Percentiles rank a stretch among this genome's conserved stretches.
phyloP scores from a whole-genome alignment of 2,113 vertebrate species.

The Bubo bubo region DNA sequence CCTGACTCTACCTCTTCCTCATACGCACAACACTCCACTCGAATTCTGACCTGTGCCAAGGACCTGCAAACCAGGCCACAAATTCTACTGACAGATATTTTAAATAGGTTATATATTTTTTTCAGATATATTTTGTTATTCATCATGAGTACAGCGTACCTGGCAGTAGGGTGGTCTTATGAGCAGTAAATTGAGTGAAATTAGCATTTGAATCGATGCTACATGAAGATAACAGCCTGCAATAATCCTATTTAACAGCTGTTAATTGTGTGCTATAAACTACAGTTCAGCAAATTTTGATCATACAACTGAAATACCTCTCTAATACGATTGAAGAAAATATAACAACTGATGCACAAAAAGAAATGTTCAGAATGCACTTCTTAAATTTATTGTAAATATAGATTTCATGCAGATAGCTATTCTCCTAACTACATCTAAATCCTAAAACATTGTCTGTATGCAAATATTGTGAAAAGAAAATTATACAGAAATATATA shows the following conservation, averaged over 20 bases:
- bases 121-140: not conserved
- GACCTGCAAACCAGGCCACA: not conserved
- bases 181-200: constrained; percentile 6
- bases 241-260: constrained; percentile 63
- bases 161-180: not conserved
- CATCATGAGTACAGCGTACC: not conserved
- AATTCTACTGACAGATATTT: not conserved
- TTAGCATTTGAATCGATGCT: constrained; percentile 27
- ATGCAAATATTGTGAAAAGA: not conserved
- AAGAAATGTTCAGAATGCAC: not conserved
- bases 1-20: not conserved
- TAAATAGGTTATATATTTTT: not conserved
- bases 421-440: not conserved
- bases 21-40: not conserved
- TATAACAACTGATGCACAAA: not conserved
- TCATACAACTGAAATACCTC: not conserved
- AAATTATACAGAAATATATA: not conserved
- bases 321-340: not conserved
- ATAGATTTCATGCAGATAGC: not conserved
- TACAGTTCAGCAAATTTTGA: constrained; percentile 52
- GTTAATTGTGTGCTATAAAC: constrained; percentile 46
- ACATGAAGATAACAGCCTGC: constrained; percentile 9
- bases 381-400: not conserved
- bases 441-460: not conserved
- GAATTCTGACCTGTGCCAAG: not conserved